Evolutionary conservation across 2,113 vertebrate species (phyloP).

Genomic region (Xyliphius kryptos): DNA sequence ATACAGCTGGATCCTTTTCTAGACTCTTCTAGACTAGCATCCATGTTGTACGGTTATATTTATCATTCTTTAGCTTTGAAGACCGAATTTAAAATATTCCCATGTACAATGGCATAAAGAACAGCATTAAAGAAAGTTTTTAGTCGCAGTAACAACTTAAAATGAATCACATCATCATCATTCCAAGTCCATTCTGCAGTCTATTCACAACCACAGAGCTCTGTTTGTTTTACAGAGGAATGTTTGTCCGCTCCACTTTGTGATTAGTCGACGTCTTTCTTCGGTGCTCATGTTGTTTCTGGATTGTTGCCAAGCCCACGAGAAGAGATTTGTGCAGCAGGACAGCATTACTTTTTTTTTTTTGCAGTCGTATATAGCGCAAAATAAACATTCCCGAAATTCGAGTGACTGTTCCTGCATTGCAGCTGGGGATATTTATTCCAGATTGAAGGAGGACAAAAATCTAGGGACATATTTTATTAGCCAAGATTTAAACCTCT

Average conservation of each 20-base stretch:
- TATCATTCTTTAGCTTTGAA: background rate
- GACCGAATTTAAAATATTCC: too few relatives aligned
- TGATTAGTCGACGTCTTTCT: constrained; percentile 40
- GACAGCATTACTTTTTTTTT: constrained; percentile 28
- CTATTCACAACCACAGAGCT: constrained; percentile 14
- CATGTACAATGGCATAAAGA: background rate
- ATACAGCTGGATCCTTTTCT: too few relatives aligned
- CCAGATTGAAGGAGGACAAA: background rate
- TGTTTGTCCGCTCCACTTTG: constrained; percentile 38
- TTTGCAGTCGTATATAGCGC: constrained; percentile 28
- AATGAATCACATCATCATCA: background rate
- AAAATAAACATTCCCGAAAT: constrained; percentile 30
- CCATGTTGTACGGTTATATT: background rate
- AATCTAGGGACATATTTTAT: background rate
- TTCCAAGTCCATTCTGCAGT: constrained; percentile 2
- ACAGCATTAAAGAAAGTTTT: background rate
- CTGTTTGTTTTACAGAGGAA: constrained; percentile 40
- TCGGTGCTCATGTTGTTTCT: constrained; percentile 33
- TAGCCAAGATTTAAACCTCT: background rate
- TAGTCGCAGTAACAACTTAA: constrained; percentile 1
- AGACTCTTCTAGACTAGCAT: background rate
- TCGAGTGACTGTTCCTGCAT: constrained; percentile 1
- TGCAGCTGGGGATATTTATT: constrained; percentile 22
- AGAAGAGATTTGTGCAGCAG: constrained; percentile 32
- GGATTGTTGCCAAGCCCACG: constrained; percentile 28